Base-by-base conservation (phyloP, 2,888 invertebrate species). In the Drosophila meridionalis region DNA sequence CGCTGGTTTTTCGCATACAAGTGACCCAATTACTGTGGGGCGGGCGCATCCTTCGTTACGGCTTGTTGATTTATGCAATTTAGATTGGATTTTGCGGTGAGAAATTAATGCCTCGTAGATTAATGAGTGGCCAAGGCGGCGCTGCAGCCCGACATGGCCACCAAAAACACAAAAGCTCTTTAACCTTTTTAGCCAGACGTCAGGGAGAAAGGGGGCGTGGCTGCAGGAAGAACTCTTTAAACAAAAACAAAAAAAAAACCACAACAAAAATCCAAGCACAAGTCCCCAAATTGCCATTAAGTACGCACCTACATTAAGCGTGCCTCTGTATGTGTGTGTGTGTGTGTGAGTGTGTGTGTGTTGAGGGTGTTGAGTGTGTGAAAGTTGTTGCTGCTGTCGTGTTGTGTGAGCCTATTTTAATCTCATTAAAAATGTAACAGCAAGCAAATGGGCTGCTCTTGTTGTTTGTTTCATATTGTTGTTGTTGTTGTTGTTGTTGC, bases 211-310 rank as follows among this genome's bases (percentile, higher is more conserved):
- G n/a, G n/a, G n/a, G 20, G 43, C 59, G 55, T 9, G 32, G 30
- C 7, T 9, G 73, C 9, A 47, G 36, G 63, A 34, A 55, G 59
- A 82, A 82, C 71, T 72, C 83, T 80, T 80, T 82, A 76, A 64
- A 30, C 4, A 48, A 4, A 8, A 50, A n/a, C 30, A 50, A n/a
- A 12, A 48, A 6, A 14, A 48, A 8, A 14, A 7, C 2, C 40
- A 14, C 14, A 43, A 47, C 47, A 47, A 20, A 69, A 80, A 77
- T 63, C 69, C 56, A 69, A 73, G 42, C 74, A 76, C 76, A 90
- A 89, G 90, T 86, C 90, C 85, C 85, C 82, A 81, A 90, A 86
- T 86, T 90, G 90, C 90, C 89, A 90, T 85, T 89, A 85, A 89
- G 89, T 77, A 85, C 84, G 80, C 90, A 80, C 83, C 90, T 87